phyloP scores from a whole-genome alignment of 2,888 invertebrate species.

The Trimorus sp. region DNA sequence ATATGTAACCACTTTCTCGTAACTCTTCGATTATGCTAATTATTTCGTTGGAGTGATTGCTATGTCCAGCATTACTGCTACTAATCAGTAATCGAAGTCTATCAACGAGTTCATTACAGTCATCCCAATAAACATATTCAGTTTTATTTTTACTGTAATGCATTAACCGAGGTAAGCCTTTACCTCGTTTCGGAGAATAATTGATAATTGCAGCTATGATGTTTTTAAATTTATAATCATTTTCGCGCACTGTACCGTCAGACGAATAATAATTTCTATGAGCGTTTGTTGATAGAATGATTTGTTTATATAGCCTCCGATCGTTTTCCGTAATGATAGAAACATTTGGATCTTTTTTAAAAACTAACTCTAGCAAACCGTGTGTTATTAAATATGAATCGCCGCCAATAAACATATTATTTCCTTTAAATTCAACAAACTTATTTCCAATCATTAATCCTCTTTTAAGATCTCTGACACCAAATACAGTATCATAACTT shows the following conservation, averaged over 20 bases:
- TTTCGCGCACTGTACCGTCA: neutral
- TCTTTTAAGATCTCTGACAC: constrained; percentile 12
- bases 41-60: constrained; percentile 29
- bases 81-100: neutral
- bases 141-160: constrained; percentile 1
- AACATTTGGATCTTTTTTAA: constrained; percentile 4
- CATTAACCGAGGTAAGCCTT: neutral
- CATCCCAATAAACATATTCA: neutral
- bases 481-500: neutral
- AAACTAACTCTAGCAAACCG: constrained; percentile 27
- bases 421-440: neutral
- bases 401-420: constrained; percentile 12
- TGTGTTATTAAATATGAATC: neutral
- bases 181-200: neutral
- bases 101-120: neutral
- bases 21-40: constrained; percentile 32
- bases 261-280: constrained; percentile 1
- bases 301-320: neutral
- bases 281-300: neutral
- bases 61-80: neutral
- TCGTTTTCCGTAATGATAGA: neutral
- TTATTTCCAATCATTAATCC: constrained; percentile 29
- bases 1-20: constrained; percentile 7
- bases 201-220: neutral
- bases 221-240: neutral